Conservation (phyloP, 2,113 vertebrate species). For the Halichoeres trimaculatus region DNA sequence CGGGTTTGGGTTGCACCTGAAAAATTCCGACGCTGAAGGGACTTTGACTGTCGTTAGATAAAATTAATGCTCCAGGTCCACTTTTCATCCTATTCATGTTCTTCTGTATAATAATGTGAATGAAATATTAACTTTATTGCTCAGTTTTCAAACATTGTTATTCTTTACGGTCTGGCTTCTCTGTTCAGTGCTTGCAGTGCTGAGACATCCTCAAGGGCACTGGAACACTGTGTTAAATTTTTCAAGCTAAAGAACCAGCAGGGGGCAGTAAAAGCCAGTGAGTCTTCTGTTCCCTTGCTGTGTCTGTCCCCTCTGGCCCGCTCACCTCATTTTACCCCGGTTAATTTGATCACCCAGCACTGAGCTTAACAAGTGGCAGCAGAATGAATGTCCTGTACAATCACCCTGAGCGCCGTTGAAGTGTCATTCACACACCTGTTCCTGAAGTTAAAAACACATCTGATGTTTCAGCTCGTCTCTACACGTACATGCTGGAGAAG, state of each 20-base stretch:
- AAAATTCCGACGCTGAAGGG: too few species aligned
- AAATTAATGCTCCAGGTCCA: too few species aligned
- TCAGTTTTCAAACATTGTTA: too few species aligned
- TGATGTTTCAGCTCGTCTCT: conserved; percentile 67
- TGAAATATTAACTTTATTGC: too few species aligned
- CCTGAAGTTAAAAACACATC: conserved; percentile 4
- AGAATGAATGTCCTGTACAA: neutral
- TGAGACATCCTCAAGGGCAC: neutral
- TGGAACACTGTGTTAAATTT: neutral
- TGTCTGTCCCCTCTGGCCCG: neutral
- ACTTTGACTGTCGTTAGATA: too few species aligned
- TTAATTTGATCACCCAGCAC: conserved; percentile 14
- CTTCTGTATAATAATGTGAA: too few species aligned
- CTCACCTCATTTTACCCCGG: conserved; percentile 47
- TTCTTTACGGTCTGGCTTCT: neutral
- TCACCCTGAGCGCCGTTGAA: neutral
- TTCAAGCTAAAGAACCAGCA: conserved; percentile 45
- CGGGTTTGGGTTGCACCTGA: too few species aligned
- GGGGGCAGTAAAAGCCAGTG: conserved; percentile 58
- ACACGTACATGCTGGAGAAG: conserved; percentile 94
- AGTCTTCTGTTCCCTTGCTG: neutral
- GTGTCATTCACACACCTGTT: neutral
- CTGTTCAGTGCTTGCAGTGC: neutral
- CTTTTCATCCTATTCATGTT: too few species aligned
- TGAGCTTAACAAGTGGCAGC: neutral